Percentiles rank a stretch among this genome's conserved stretches.
Evolutionary conservation across 2,888 invertebrate genomes (phyloP).

Genomic region (Hirtodrosophila cameraria): DNA sequence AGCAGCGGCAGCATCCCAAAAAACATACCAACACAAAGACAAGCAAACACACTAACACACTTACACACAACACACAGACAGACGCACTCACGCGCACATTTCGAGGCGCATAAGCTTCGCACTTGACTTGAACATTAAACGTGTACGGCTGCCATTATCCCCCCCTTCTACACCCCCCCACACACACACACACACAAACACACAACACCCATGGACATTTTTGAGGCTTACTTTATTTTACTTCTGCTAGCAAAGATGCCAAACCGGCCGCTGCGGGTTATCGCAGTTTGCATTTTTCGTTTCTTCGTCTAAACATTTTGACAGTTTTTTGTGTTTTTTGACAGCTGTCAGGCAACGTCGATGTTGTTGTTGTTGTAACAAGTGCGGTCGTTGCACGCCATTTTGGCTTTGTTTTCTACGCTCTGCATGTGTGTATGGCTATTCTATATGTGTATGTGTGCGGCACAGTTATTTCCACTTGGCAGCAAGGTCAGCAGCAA

Average conservation of each 20-base stretch:
- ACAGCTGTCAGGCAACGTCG: conserved; percentile 65
- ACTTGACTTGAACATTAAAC: conserved; percentile 78
- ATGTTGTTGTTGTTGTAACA: conserved; percentile 19
- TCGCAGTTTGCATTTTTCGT: conserved; percentile 44
- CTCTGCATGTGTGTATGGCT: conserved; percentile 1
- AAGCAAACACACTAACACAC: conserved; percentile 15
- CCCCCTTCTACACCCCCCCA: background rate
- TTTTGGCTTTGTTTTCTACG: conserved; percentile 19
- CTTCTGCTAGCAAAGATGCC: conserved; percentile 30
- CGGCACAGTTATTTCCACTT: conserved; percentile 73
- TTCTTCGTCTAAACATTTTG: conserved; percentile 23
- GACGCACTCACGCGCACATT: conserved; percentile 65
- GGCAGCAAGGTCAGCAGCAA: conserved; percentile 64
- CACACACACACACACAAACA: background rate
- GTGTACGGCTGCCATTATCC: conserved; percentile 31
- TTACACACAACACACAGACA: conserved; percentile 17
- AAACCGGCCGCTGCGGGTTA: conserved; percentile 46
- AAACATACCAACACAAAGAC: conserved; percentile 49
- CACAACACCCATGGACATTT: conserved; percentile 48
- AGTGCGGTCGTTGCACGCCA: conserved; percentile 42
- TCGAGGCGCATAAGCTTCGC: conserved; percentile 70
- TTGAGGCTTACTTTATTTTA: conserved; percentile 53
- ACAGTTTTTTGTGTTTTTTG: conserved; percentile 66
- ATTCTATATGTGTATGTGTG: conserved; percentile 13
- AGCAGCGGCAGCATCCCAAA: conserved; percentile 26